A percentile compares a stretch with the other conserved stretches of the same genome.
phyloP scores from a whole-genome alignment of 2,113 vertebrate genomes.

The Ameiurus melas region DNA sequence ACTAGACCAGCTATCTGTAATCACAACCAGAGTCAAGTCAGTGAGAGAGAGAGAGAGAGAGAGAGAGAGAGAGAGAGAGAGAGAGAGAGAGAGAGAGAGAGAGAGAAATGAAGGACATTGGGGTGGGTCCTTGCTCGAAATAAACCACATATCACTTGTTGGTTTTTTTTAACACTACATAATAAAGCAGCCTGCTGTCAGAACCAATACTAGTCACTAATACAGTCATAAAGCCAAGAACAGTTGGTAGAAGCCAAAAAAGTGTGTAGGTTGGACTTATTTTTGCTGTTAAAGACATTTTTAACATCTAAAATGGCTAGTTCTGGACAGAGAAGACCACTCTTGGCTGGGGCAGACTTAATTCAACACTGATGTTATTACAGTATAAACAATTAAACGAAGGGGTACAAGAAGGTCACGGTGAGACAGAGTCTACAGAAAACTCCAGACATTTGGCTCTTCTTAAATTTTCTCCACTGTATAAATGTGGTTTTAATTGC shows the following conservation, averaged over 20 bases:
- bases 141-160: neutral
- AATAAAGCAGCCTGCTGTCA: neutral
- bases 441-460: slow-evolving; percentile 8
- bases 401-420: slow-evolving; percentile 23
- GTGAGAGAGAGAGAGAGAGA: slow-evolving; percentile 25
- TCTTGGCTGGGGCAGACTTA: slow-evolving; percentile 25
- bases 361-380: slow-evolving; percentile 13
- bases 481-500: slow-evolving; percentile 10
- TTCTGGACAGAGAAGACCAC: neutral
- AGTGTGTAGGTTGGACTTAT: neutral
- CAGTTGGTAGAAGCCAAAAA: neutral
- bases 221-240: slow-evolving; percentile 1
- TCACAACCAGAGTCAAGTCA: slow-evolving; percentile 48
- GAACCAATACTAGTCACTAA: neutral
- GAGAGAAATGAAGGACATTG: slow-evolving; percentile 1
- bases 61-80: slow-evolving; percentile 27
- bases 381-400: slow-evolving; percentile 35
- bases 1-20: slow-evolving; percentile 49
- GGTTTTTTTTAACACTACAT: neutral
- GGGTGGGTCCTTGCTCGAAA: slow-evolving; percentile 16
- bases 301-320: neutral
- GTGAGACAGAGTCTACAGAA: neutral
- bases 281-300: slow-evolving; percentile 29
- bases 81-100: too few relatives aligned
- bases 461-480: neutral